Conservation (phyloP, 2,113 vertebrate genomes). For the Takifugu bimaculatus region DNA sequence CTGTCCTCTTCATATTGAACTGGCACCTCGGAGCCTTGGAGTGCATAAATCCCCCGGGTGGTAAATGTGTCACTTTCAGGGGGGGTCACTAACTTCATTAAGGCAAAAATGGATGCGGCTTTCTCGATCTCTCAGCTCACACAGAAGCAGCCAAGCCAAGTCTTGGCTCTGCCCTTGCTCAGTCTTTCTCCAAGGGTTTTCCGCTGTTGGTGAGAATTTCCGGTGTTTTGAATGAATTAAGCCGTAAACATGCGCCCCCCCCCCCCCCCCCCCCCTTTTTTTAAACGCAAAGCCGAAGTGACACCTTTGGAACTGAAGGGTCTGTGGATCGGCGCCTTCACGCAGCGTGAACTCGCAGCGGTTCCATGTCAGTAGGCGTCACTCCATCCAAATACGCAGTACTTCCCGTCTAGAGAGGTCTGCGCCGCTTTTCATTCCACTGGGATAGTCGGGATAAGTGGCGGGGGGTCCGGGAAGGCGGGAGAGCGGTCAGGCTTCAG, state of each 20-base stretch:
- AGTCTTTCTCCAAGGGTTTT: conserved; percentile 58
- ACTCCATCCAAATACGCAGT: conserved; percentile 53
- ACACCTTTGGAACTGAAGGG: conserved; percentile 71
- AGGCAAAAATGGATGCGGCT: conserved; percentile 72
- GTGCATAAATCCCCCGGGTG: conserved; percentile 77
- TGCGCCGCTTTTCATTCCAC: conserved; percentile 66
- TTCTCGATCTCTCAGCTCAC: conserved; percentile 68
- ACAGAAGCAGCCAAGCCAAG: conserved; percentile 59
- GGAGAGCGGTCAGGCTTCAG: conserved; percentile 67
- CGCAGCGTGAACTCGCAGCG: conserved; percentile 51
- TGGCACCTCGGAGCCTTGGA: conserved; percentile 63
- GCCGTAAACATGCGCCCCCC: no score
- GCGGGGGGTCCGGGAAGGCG: conserved; percentile 49
- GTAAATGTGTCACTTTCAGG: conserved; percentile 80
- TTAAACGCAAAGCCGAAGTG: conserved; percentile 66
- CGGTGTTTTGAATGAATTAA: conserved; percentile 32
- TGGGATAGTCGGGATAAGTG: conserved; percentile 58
- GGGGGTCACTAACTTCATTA: conserved; percentile 82
- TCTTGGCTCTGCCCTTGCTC: conserved; percentile 37
- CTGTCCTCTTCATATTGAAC: conserved; percentile 69
- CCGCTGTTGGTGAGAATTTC: conserved; percentile 42
- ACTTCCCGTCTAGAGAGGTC: conserved; percentile 64
- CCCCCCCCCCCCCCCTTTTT: not conserved
- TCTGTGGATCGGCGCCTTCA: conserved; percentile 56
- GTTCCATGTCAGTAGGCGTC: conserved; percentile 67